Conservation (phyloP, 2,888 invertebrate species). For the Bellardia bayeri region DNA sequence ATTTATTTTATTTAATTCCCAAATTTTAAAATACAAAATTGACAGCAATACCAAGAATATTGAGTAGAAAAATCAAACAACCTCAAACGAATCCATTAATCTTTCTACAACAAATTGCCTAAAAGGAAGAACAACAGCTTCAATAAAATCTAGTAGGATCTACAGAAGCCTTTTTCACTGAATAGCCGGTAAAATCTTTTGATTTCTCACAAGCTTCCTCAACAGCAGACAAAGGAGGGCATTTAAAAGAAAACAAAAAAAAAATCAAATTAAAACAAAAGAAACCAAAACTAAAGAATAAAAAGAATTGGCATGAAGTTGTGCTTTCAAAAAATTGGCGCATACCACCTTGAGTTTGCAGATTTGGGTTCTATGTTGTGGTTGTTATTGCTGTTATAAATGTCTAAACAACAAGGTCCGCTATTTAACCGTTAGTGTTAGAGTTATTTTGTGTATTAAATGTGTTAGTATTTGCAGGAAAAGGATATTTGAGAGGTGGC, state of each 20-base stretch:
- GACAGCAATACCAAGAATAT: background rate
- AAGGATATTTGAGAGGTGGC: slow-evolving; percentile 32
- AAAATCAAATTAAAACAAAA: slow-evolving; percentile 42
- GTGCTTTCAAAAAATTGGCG: slow-evolving; percentile 17
- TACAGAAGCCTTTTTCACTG: slow-evolving; percentile 56
- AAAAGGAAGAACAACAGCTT: slow-evolving; percentile 4
- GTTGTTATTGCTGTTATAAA: background rate
- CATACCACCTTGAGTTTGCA: slow-evolving; percentile 23
- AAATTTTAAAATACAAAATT: slow-evolving; percentile 25
- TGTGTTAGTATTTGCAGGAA: background rate
- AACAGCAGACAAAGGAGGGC: slow-evolving; percentile 44
- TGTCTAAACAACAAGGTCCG: slow-evolving; percentile 33
- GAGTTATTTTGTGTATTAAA: background rate
- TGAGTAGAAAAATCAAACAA: too few relatives aligned
- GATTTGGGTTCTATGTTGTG: background rate
- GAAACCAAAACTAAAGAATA: background rate
- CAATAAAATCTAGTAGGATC: slow-evolving; percentile 21
- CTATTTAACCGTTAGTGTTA: slow-evolving; percentile 59
- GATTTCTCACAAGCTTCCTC: slow-evolving; percentile 46
- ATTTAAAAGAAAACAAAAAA: slow-evolving; percentile 17
- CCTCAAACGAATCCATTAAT: slow-evolving; percentile 30
- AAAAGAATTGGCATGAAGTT: too few relatives aligned
- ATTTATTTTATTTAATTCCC: background rate
- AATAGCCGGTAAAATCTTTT: slow-evolving; percentile 55
- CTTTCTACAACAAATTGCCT: slow-evolving; percentile 55